Evolutionary conservation across 2,797 vertebrate species (phyloP).

Genomic region (Netta rufina): DNA sequence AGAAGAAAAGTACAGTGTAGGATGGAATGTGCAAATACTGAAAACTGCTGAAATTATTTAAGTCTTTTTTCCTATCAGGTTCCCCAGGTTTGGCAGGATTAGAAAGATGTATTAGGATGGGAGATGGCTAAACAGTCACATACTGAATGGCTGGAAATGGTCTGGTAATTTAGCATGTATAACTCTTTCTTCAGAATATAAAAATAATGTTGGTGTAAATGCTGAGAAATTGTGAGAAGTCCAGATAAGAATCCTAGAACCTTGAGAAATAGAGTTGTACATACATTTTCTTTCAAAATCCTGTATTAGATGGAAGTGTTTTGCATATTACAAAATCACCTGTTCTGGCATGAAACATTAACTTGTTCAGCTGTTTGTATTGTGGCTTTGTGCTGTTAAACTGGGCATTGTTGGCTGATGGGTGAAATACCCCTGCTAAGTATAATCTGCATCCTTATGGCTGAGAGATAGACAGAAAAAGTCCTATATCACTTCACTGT

Average conservation of each 20-base stretch:
- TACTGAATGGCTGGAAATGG: background rate
- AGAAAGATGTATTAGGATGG: background rate
- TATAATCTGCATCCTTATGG: background rate
- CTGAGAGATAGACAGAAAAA: background rate
- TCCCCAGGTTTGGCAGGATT: background rate
- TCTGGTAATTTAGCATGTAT: background rate
- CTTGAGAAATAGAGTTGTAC: background rate
- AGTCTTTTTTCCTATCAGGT: background rate
- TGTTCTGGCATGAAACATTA: background rate
- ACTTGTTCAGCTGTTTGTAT: background rate
- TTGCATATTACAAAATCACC: background rate
- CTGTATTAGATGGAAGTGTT: background rate
- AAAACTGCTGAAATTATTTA: background rate
- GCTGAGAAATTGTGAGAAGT: background rate
- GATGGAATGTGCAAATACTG: background rate
- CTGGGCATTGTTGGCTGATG: background rate
- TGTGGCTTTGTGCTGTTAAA: background rate
- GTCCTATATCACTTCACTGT: background rate
- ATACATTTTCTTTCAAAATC: background rate
- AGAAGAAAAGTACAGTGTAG: background rate
- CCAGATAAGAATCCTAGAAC: background rate
- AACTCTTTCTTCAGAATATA: background rate
- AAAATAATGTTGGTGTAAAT: background rate
- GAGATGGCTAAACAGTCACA: background rate
- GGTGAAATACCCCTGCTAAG: background rate